These are phyloP conservation scores for Dichetophora obliterata DNA, from an alignment of 2,888 invertebrate species.

Conservation along the genomic window DNA sequence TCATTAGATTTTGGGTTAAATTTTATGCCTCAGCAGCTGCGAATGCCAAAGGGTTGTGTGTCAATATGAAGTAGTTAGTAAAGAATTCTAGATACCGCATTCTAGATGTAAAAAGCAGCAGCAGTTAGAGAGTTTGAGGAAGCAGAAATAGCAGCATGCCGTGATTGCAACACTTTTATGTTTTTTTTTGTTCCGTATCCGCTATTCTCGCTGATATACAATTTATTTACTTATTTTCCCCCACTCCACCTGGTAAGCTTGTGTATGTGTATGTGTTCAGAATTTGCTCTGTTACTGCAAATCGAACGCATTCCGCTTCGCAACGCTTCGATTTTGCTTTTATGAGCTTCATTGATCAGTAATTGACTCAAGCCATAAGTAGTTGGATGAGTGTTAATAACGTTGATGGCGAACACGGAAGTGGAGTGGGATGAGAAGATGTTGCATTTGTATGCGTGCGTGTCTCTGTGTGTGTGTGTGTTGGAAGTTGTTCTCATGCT, in stretches of 20 bases:
- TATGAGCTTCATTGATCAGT: conserved; percentile 17
- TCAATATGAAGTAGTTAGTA: neutral
- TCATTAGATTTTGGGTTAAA: conserved; percentile 24
- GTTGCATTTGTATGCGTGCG: too few species aligned
- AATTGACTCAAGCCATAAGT: neutral
- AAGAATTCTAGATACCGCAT: neutral
- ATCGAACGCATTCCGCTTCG: neutral
- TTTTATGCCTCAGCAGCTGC: conserved; percentile 2
- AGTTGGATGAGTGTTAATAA: neutral
- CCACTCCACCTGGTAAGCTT: neutral
- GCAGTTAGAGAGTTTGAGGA: too few species aligned
- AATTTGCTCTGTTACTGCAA: neutral
- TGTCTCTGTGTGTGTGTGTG: too few species aligned
- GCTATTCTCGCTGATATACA: neutral
- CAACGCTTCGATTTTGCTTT: conserved; percentile 5
- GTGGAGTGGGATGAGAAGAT: too few species aligned
- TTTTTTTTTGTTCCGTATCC: neutral
- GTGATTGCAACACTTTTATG: neutral
- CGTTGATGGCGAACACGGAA: too few species aligned
- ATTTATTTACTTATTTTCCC: neutral
- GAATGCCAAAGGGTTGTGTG: conserved; percentile 8
- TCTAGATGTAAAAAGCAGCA: neutral
- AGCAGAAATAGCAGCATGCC: neutral
- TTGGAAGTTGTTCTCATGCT: too few species aligned
- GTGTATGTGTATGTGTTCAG: too few species aligned